Evolutionary conservation across 2,888 invertebrate genomes (phyloP), one percentile per base, ranked within the genome.

Genomic region (Tuberolachnus salignus): DNA sequence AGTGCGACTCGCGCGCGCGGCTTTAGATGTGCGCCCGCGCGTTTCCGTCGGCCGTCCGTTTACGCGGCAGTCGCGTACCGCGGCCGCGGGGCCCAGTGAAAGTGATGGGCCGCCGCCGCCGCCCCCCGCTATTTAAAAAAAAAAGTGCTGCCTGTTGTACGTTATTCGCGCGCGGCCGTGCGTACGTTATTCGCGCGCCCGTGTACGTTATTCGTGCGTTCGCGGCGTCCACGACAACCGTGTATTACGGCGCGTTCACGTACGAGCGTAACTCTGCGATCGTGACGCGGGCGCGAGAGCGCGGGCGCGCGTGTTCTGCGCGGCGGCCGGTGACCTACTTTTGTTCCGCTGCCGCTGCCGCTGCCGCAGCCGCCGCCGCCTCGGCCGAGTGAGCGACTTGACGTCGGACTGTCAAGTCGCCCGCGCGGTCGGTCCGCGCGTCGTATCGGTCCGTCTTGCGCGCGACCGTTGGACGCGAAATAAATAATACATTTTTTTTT

Each of bases 131-230:
- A 1, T 66, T 80, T n/a, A n/a, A n/a, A n/a, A n/a, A n/a, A n/a
- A n/a, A 21, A 82, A 83, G 81, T 82, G 83, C 34, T 83, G 83
- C 80, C 82, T 82, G 57, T 80, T 83, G 69, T 34, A 34, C 34
- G 34, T 34, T 34, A n/a, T n/a, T n/a, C n/a, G 34, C 6, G 34
- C 6, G 34, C 34, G 34, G 3, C 3, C 34, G 34, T 34, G 34
- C 34, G n/a, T n/a, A 34, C 34, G 34, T n/a, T 34, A 34, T 34
- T 34, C 34, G 34, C 6, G 6, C 34, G 34, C 34, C 3, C 34
- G 34, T 34, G 34, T 34, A 34, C 34, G 34, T 6, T 4, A 3
- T 6, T 3, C 6, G 6, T 34, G 34, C 34, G 34, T 34, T 4
- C 34, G 71, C 82, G 82, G n/a, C n/a, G n/a, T n/a, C n/a, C n/a